Evolutionary conservation across 2,113 vertebrate species (phyloP).

Genomic region (Cheirogaleus medius): DNA sequence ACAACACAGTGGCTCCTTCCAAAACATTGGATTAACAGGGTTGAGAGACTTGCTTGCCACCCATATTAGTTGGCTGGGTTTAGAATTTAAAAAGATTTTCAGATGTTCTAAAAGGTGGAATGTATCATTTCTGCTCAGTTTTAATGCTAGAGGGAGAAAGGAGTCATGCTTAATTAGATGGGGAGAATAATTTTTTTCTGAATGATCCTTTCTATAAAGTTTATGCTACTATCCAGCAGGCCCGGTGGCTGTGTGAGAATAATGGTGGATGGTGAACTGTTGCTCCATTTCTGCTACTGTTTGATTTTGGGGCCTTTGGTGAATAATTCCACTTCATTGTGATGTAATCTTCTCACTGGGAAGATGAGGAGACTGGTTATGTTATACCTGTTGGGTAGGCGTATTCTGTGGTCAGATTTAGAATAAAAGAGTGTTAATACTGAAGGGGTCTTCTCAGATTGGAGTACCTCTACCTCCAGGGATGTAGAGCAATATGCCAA

Average conservation of each 20-base stretch:
- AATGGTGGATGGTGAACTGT: neutral
- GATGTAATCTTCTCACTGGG: neutral
- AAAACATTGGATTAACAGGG: neutral
- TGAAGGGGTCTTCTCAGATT: neutral
- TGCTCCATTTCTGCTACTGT: rapidly evolving
- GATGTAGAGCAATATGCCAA: neutral
- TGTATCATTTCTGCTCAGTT: neutral
- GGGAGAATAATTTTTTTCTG: neutral
- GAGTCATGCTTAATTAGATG: neutral
- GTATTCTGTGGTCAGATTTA: neutral
- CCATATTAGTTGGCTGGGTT: neutral
- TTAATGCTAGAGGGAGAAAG: neutral
- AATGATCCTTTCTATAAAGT: neutral
- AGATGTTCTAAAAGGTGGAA: neutral
- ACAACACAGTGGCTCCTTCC: neutral
- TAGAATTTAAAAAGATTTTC: neutral
- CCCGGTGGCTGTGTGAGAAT: neutral
- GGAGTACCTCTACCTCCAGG: neutral
- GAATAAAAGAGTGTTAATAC: neutral
- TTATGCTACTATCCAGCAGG: neutral
- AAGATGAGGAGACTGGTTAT: neutral
- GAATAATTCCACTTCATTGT: neutral
- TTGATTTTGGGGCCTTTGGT: neutral
- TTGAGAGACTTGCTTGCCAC: neutral
- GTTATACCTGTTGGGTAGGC: neutral